Evolutionary conservation across 2,888 invertebrate genomes (phyloP).

Genomic region (Rhagium mordax): DNA sequence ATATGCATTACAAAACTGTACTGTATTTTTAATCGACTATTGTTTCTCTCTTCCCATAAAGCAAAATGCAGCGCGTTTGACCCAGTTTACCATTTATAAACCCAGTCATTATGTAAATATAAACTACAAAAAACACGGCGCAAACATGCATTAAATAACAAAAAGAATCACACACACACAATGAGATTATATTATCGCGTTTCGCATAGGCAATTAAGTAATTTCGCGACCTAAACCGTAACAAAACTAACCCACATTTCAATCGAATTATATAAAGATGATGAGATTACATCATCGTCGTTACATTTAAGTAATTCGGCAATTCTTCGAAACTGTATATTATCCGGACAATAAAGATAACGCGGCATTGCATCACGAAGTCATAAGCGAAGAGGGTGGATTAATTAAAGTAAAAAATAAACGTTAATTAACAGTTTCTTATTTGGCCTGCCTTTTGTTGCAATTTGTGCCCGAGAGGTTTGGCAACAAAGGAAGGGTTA

Average conservation of each 20-base stretch:
- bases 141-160: not conserved
- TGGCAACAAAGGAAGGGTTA: not conserved
- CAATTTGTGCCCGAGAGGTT: not conserved
- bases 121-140: constrained; percentile 15
- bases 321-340: constrained; percentile 19
- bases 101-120: constrained; percentile 9
- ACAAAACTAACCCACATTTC: constrained; percentile 24
- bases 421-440: not conserved
- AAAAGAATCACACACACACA: constrained; percentile 13
- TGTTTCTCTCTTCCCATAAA: constrained; percentile 13
- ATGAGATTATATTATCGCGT: constrained; percentile 2
- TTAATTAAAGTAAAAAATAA: not conserved
- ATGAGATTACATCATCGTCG: constrained; percentile 9
- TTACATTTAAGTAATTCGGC: constrained; percentile 7
- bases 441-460: not conserved
- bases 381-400: not conserved
- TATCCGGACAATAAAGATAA: not conserved
- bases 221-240: constrained; percentile 19
- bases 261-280: constrained; percentile 22
- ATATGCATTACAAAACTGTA: not conserved
- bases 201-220: constrained; percentile 15
- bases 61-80: constrained; percentile 8
- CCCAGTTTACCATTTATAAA: constrained; percentile 6
- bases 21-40: not conserved
- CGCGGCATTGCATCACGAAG: constrained; percentile 6